These are phyloP conservation scores for Valencia hispanica DNA, from an alignment of 2,797 vertebrate genomes.

Conservation along the genomic window DNA sequence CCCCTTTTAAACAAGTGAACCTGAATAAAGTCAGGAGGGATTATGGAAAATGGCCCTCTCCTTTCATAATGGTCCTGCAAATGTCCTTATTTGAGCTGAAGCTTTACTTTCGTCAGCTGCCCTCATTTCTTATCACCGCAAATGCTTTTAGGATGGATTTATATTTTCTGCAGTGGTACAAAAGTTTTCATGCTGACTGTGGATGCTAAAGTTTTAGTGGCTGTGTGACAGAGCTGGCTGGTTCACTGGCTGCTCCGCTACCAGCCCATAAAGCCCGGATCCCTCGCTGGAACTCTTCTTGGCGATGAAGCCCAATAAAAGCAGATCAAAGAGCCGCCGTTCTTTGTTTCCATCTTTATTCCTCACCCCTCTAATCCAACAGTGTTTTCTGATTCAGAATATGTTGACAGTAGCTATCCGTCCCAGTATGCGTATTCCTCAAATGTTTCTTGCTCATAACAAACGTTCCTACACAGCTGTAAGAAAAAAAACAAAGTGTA, in stretches of 20 bases:
- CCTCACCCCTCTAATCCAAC: slow-evolving; percentile 61
- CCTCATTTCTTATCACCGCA: slow-evolving; percentile 42
- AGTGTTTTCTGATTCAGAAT: slow-evolving; percentile 63
- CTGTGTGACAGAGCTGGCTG: slow-evolving; percentile 48
- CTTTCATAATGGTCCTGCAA: slow-evolving; percentile 34
- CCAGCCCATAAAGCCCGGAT: slow-evolving; percentile 45
- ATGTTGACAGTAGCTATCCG: slow-evolving; percentile 52
- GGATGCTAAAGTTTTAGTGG: slow-evolving; percentile 60
- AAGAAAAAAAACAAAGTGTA: neutral
- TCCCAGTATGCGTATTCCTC: slow-evolving; percentile 27
- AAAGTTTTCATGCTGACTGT: slow-evolving; percentile 65
- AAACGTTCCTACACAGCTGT: slow-evolving; percentile 27
- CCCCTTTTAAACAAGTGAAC: slow-evolving; percentile 47
- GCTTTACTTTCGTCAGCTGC: slow-evolving; percentile 41
- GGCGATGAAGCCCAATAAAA: slow-evolving; percentile 68
- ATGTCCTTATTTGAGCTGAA: slow-evolving; percentile 39
- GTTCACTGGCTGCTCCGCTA: slow-evolving; percentile 47
- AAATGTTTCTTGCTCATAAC: slow-evolving; percentile 27
- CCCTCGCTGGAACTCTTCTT: slow-evolving; percentile 43
- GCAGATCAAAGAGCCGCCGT: slow-evolving; percentile 69
- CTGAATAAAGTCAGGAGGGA: slow-evolving; percentile 39
- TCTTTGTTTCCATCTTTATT: slow-evolving; percentile 26
- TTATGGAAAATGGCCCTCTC: slow-evolving; percentile 37
- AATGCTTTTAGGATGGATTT: slow-evolving; percentile 59
- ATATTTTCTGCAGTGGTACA: slow-evolving; percentile 36